Conservation (phyloP, 2,797 vertebrate species). For the Strix occidentalis region DNA sequence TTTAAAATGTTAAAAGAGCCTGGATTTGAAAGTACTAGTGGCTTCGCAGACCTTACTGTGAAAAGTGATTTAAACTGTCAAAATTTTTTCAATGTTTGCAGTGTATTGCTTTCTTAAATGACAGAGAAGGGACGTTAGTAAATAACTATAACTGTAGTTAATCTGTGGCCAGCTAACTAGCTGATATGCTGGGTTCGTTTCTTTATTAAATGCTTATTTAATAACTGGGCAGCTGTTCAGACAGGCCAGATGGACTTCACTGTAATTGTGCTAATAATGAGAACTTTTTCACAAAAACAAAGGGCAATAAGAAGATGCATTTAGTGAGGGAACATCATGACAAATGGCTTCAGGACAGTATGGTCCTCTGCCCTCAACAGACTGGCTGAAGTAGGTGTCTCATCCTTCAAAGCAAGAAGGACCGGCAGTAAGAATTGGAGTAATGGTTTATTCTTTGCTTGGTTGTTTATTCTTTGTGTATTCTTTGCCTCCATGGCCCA, state of each 20-base stretch:
- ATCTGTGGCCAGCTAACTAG: conserved; percentile 31
- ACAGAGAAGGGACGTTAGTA: conserved; percentile 62
- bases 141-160: conserved; percentile 61
- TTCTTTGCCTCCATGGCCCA: not conserved
- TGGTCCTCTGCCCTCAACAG: not conserved
- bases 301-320: not conserved
- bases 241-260: conserved; percentile 46
- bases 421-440: not conserved
- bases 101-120: conserved; percentile 70
- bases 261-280: conserved; percentile 50
- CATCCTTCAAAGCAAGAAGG: not conserved
- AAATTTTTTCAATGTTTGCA: conserved; percentile 58
- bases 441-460: not conserved
- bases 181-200: conserved; percentile 37
- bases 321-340: not conserved
- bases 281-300: conserved; percentile 4
- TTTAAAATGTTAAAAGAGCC: conserved; percentile 72
- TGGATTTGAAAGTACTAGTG: conserved; percentile 73
- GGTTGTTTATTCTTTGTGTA: not conserved
- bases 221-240: conserved; percentile 52
- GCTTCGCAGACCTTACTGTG: conserved; percentile 66
- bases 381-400: not conserved
- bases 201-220: conserved; percentile 48
- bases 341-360: not conserved
- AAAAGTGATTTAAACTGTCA: conserved; percentile 74